Evolutionary conservation across 2,888 invertebrate species (phyloP), one percentile per base, ranked within the genome.

Genomic region (Epistrophella euchroma): DNA sequence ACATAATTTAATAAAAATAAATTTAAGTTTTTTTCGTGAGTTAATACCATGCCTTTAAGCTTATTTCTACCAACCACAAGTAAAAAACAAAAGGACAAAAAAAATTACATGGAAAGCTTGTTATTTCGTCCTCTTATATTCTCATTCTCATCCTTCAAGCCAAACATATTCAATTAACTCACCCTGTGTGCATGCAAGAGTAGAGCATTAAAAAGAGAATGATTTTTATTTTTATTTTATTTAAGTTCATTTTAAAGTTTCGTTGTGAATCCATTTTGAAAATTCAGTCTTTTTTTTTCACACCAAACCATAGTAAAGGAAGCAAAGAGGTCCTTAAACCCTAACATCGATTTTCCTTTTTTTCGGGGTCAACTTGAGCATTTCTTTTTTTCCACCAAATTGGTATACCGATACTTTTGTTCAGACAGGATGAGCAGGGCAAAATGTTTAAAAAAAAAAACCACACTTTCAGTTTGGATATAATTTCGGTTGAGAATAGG

Each of bases 91-190:
- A 19, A 19, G 56, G 32, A 50, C 35, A 10, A 45, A 72, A 6
- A 64, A 77, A 71, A 66, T 52, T 52, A 37, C 37, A 78, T 58
- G 19, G 9, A 79, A 72, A 62, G 72, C 70, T 70, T 60, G 32
- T 35, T 25, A 13, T 45, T 32, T 35, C 37, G 2, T 70, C 4
- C 52, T 28, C 9, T n/a, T 43, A 60, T 19, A 60, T 47, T 17
- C 32, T 25, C 43, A 15, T 43, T n/a, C 56, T 50, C 28, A 32
- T 47, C 5, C 47, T 32, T 35, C 25, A 6, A 47, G 25, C n/a
- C 62, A 25, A 40, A 40, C 71, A 62, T 55, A 80, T 85, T 85
- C 80, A 80, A 80, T 80, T 85, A 80, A 85, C 76, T 85, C 73
- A 62, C 50, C 66, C 40, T 56, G 55, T 40, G 47, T 64, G 45